Conservation (phyloP, 2,797 vertebrate species). For the Parauchenoglanis ngamensis region DNA sequence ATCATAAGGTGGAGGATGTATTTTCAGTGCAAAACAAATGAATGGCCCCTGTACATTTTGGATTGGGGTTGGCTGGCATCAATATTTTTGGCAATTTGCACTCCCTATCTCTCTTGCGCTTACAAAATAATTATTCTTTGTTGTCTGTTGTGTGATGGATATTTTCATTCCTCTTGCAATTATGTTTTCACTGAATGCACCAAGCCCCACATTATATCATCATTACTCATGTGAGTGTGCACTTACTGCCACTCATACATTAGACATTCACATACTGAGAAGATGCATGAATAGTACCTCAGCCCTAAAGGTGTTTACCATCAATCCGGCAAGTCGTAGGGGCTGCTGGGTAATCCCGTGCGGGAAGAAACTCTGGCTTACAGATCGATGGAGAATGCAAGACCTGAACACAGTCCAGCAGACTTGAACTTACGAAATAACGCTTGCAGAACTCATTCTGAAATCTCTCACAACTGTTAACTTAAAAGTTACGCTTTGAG, state of each 20-base stretch:
- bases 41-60: neutral
- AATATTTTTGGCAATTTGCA: neutral
- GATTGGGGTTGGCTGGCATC: neutral
- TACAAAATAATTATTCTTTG: conserved; percentile 24
- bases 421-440: conserved; percentile 41
- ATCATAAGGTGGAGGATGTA: neutral
- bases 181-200: conserved; percentile 2
- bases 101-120: neutral
- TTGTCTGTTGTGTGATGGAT: neutral
- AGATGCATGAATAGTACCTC: neutral
- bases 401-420: conserved; percentile 33
- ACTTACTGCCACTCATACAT: conserved; percentile 4
- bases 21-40: neutral
- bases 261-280: neutral
- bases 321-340: conserved; percentile 6
- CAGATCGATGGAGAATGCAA: conserved; percentile 47
- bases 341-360: conserved; percentile 37
- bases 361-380: conserved; percentile 29
- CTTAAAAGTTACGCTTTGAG: conserved; percentile 28
- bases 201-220: conserved; percentile 16
- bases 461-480: conserved; percentile 36
- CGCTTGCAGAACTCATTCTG: conserved; percentile 36
- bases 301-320: conserved; percentile 4
- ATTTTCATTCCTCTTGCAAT: conserved; percentile 11
- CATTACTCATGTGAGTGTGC: conserved; percentile 15